These are phyloP conservation scores for Vannuccia rotundouncinata DNA, from an alignment of 2,888 invertebrate species.

Conservation along the genomic window DNA sequence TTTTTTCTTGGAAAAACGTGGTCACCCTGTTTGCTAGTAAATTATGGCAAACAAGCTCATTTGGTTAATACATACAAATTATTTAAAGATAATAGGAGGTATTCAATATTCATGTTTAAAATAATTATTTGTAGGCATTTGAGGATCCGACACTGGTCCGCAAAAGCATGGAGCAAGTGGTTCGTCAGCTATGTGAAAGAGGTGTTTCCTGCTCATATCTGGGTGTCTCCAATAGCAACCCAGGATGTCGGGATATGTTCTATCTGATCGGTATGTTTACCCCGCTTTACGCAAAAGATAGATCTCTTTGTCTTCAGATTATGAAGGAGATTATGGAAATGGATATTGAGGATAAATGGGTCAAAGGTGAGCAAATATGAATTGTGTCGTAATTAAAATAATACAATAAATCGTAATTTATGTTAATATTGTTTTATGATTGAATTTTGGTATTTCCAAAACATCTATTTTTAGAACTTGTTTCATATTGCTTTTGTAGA, in stretches of 20 bases:
- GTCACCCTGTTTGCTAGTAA: no score
- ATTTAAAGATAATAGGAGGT: no score
- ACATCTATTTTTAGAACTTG: no score
- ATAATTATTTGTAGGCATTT: neutral
- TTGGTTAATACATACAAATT: no score
- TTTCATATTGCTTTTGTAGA: neutral
- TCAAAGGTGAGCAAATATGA: neutral
- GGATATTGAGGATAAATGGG: neutral
- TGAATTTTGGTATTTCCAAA: no score
- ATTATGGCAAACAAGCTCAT: no score
- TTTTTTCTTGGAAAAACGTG: no score
- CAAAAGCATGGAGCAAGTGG: neutral
- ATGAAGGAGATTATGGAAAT: neutral
- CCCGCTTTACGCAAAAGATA: neutral
- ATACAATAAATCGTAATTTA: no score
- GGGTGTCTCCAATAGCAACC: conserved; percentile 23
- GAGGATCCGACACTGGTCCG: neutral
- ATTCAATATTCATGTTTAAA: no score
- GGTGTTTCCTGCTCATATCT: conserved; percentile 19
- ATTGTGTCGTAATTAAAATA: no score
- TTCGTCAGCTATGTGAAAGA: conserved; percentile 1
- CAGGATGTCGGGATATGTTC: neutral
- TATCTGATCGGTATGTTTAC: conserved; percentile 27
- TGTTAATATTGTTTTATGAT: no score
- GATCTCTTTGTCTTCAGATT: neutral